A percentile compares a stretch with the other conserved stretches of the same genome.
Conservation (phyloP, 2,888 invertebrate genomes). For the Eudasyphora cyanicolor region DNA sequence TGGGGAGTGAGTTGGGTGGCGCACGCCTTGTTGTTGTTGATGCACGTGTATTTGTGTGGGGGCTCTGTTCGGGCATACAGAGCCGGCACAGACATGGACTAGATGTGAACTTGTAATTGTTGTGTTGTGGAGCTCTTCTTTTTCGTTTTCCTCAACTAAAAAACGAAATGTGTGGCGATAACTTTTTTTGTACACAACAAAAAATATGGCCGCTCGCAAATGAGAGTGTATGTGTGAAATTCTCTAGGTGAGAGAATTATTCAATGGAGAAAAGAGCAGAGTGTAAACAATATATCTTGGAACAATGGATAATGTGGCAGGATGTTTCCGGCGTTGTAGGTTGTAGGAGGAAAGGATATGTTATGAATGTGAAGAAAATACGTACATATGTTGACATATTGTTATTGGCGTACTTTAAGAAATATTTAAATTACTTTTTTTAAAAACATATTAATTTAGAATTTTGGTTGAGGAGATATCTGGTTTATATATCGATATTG, state of each 20-base stretch:
- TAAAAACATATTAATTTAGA: too few species aligned
- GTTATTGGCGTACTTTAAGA: too few species aligned
- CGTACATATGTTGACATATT: neutral
- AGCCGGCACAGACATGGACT: neutral
- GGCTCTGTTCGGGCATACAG: neutral
- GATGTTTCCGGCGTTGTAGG: neutral
- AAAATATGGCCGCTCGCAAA: slow-evolving; percentile 46
- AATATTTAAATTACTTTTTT: too few species aligned
- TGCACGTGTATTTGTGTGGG: neutral
- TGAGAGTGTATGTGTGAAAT: slow-evolving; percentile 22
- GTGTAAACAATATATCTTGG: neutral
- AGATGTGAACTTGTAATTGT: slow-evolving; percentile 33
- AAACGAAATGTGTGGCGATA: slow-evolving; percentile 46
- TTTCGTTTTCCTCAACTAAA: slow-evolving; percentile 26
- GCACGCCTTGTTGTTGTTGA: neutral
- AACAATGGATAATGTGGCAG: neutral
- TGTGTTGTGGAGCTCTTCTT: neutral
- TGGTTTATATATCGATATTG: too few species aligned
- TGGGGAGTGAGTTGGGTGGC: neutral
- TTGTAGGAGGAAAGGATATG: neutral
- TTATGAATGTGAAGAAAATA: neutral
- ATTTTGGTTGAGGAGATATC: too few species aligned
- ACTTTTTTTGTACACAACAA: slow-evolving; percentile 55
- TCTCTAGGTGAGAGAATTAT: neutral
- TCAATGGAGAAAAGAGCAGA: neutral